phyloP scores from a whole-genome alignment of 2,113 vertebrate genomes.

The Tretioscincus oriximinensis region DNA sequence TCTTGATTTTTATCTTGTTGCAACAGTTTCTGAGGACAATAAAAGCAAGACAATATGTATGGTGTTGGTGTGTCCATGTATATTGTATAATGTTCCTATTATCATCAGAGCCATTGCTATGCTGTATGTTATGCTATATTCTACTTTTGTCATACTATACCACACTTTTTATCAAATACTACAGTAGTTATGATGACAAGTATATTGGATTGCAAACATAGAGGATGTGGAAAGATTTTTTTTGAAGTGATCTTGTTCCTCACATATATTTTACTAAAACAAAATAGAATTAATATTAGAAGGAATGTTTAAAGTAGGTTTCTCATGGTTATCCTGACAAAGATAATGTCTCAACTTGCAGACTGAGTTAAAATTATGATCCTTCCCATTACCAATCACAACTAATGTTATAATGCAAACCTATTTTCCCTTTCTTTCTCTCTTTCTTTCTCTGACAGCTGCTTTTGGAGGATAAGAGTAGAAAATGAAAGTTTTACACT shows the following conservation, averaged over 20 bases:
- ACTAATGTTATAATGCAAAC: too few species aligned
- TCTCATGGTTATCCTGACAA: constrained; percentile 3
- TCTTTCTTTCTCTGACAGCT: neutral
- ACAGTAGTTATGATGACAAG: too few species aligned
- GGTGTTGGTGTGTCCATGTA: too few species aligned
- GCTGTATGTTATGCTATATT: too few species aligned
- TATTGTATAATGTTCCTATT: too few species aligned
- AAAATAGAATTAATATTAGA: constrained; percentile 14
- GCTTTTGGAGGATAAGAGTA: neutral
- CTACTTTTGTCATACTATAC: too few species aligned
- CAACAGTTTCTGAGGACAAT: too few species aligned
- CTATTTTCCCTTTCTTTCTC: neutral
- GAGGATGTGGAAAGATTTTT: neutral
- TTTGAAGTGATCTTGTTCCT: neutral
- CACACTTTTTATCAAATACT: too few species aligned
- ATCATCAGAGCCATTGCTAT: too few species aligned
- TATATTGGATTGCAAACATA: too few species aligned
- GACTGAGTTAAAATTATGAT: neutral
- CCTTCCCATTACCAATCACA: constrained; percentile 14
- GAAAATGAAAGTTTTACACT: neutral
- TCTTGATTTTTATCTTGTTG: too few species aligned
- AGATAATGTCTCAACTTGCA: neutral
- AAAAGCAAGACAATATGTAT: too few species aligned
- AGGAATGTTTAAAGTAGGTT: neutral
- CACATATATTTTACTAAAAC: neutral